phyloP scores from a whole-genome alignment of 2,113 vertebrate genomes.

The Rhinolophus ferrumequinum region DNA sequence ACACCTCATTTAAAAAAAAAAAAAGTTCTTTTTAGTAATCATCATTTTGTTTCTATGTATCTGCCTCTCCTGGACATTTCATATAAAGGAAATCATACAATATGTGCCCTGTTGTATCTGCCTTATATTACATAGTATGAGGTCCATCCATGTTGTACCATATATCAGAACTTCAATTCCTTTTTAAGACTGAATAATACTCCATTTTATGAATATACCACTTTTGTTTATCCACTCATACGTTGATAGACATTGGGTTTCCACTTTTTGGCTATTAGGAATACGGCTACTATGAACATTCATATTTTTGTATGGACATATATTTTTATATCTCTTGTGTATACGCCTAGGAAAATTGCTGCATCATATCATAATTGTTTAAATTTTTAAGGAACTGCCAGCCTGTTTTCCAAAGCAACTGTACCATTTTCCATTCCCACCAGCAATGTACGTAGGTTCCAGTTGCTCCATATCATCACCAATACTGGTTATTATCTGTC shows the following conservation, averaged over 20 bases:
- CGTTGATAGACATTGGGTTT: neutral
- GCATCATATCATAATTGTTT: neutral
- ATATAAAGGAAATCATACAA: neutral
- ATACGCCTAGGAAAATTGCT: neutral
- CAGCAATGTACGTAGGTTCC: neutral
- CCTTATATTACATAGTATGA: neutral
- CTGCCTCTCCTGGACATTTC: neutral
- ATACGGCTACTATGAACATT: neutral
- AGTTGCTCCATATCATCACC: neutral
- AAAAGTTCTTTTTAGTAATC: neutral
- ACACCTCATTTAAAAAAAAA: no score
- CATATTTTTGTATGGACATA: neutral
- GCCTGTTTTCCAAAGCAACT: neutral
- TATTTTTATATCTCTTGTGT: neutral
- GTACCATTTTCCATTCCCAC: neutral
- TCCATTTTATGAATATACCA: neutral
- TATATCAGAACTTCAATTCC: neutral
- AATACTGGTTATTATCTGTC: neutral
- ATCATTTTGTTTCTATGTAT: neutral
- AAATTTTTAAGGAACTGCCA: neutral
- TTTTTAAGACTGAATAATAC: neutral
- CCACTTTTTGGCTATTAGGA: neutral
- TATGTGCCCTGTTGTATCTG: neutral
- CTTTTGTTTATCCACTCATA: neutral
- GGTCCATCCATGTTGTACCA: neutral